Evolutionary conservation across 2,888 invertebrate species (phyloP).

Genomic region (Pimpla rufipes): DNA sequence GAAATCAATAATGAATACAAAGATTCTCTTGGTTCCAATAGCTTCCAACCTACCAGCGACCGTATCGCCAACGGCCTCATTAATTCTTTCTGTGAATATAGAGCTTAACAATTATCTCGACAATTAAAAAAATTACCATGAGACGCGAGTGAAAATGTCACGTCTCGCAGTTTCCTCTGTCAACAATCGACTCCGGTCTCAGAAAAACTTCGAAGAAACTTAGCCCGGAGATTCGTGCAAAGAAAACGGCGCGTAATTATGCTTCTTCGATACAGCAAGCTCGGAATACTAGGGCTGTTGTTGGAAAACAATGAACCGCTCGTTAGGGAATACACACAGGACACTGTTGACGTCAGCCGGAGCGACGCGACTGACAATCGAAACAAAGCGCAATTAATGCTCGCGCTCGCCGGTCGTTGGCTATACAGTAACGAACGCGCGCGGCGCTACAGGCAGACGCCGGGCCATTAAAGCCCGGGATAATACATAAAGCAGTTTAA

Average conservation of each 20-base stretch:
- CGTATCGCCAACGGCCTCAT: not conserved
- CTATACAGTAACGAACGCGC: constrained; percentile 32
- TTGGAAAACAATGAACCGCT: constrained; percentile 76
- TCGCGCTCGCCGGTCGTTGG: constrained; percentile 50
- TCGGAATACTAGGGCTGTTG: constrained; percentile 19
- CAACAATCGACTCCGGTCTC: not conserved
- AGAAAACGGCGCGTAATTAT: constrained; percentile 18
- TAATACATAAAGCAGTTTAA: constrained; percentile 56
- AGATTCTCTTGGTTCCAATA: not conserved
- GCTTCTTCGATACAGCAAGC: constrained; percentile 17
- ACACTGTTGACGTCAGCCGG: constrained; percentile 69
- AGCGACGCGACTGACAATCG: constrained; percentile 66
- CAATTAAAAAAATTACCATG: not conserved
- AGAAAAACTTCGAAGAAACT: not conserved
- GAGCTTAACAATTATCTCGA: not conserved
- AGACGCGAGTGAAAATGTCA: not conserved
- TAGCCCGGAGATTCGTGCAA: not conserved
- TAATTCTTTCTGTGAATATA: not conserved
- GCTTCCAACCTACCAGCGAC: not conserved
- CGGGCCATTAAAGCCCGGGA: constrained; percentile 62
- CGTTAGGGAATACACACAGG: constrained; percentile 72
- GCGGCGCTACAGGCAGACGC: constrained; percentile 10
- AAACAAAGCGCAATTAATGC: constrained; percentile 78
- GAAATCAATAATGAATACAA: not conserved
- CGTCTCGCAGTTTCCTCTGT: not conserved